These are phyloP conservation scores for Lordiphosa collinella DNA, from an alignment of 1,140 invertebrate species.

Conservation along the genomic window DNA sequence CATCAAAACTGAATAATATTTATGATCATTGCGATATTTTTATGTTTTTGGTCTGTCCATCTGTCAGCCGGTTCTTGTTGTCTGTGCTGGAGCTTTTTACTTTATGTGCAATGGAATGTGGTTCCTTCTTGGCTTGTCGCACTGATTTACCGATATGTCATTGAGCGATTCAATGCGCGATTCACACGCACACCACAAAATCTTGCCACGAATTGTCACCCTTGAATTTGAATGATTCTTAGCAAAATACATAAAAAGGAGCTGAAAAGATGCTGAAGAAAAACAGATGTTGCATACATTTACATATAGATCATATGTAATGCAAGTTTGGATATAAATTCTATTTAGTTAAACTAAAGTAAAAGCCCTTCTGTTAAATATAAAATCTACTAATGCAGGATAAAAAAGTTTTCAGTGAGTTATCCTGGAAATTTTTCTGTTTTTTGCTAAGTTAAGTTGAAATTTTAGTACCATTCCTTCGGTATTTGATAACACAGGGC, in stretches of 20 bases:
- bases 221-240: slow-evolving; percentile 45
- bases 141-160: slow-evolving; percentile 73
- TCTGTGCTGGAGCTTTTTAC: slow-evolving; percentile 32
- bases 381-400: too few relatives aligned
- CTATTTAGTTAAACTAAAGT: too few relatives aligned
- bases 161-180: slow-evolving; percentile 62
- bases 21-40: slow-evolving; percentile 76
- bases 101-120: slow-evolving; percentile 61
- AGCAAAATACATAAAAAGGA: not conserved
- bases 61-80: slow-evolving; percentile 39
- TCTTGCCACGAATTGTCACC: slow-evolving; percentile 37
- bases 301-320: slow-evolving; percentile 16
- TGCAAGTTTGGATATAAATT: too few relatives aligned
- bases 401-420: too few relatives aligned
- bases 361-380: too few relatives aligned
- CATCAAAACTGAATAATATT: slow-evolving; percentile 77
- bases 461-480: too few relatives aligned
- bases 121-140: slow-evolving; percentile 17
- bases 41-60: slow-evolving; percentile 48
- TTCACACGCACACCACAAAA: slow-evolving; percentile 8
- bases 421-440: too few relatives aligned
- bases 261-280: slow-evolving; percentile 10
- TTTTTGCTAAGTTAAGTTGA: too few relatives aligned
- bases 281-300: slow-evolving; percentile 41
- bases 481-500: too few relatives aligned